Conservation (phyloP, 2,797 vertebrate species). For the Novumbra hubbsi region DNA sequence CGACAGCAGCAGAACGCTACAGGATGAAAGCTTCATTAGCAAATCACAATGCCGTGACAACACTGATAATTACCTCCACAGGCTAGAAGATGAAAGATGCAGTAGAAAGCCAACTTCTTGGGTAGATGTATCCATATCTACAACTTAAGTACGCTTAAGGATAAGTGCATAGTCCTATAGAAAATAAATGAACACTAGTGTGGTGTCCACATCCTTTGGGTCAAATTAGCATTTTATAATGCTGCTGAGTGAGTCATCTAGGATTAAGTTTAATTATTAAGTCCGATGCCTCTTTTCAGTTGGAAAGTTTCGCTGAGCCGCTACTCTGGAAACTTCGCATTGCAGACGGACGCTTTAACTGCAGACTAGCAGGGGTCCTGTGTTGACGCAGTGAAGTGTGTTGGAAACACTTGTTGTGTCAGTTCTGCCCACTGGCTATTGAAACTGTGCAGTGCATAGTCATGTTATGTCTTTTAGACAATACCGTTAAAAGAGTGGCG, state of each 20-base stretch:
- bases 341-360: neutral
- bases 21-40: conserved; percentile 62
- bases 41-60: conserved; percentile 61
- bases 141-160: neutral
- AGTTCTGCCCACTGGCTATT: no score
- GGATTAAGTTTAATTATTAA: neutral
- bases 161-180: neutral
- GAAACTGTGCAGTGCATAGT: no score
- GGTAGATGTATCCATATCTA: neutral
- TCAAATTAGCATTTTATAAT: neutral
- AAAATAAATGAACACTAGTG: neutral
- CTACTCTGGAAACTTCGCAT: neutral
- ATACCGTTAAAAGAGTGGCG: no score
- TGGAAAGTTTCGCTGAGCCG: neutral
- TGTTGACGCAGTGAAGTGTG: neutral
- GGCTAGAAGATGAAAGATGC: conserved; percentile 51
- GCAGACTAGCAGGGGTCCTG: neutral
- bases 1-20: conserved; percentile 33
- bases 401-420: no score
- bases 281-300: neutral
- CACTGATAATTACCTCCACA: conserved; percentile 61
- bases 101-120: conserved; percentile 30
- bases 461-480: no score
- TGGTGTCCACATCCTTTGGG: neutral
- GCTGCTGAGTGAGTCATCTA: neutral